Conservation (phyloP, 2,888 invertebrate genomes). For the Ferdinandea cuprea region DNA sequence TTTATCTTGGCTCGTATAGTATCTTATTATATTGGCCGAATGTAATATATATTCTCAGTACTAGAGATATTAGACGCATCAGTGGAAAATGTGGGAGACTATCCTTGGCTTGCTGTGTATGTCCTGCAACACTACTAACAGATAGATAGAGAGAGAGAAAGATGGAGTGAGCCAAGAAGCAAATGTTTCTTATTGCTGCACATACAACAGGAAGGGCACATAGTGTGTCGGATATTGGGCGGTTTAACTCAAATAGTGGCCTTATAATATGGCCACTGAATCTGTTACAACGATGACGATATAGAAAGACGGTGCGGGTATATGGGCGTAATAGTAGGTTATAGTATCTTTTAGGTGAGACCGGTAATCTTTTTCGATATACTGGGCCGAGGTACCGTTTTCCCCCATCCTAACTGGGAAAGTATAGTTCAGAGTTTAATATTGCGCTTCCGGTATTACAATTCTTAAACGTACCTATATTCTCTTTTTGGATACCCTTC, state of each 20-base stretch:
- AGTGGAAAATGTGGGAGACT: conserved; percentile 41
- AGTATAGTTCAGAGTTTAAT: conserved; percentile 56
- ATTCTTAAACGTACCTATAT: conserved; percentile 47
- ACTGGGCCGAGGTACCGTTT: conserved; percentile 29
- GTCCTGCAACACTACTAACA: conserved; percentile 58
- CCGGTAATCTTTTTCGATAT: conserved; percentile 68
- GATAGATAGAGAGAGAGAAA: too few relatives aligned
- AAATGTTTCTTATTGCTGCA: conserved; percentile 69
- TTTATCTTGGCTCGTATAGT: conserved; percentile 69
- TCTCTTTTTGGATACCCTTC: neutral
- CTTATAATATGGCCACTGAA: conserved; percentile 43
- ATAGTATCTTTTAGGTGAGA: conserved; percentile 66
- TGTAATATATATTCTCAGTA: conserved; percentile 72
- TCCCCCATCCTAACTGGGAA: too few relatives aligned
- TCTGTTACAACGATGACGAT: conserved; percentile 27
- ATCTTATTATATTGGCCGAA: conserved; percentile 72
- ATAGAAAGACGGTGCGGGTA: conserved; percentile 8
- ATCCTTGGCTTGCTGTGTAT: neutral
- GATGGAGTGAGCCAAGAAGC: conserved; percentile 39
- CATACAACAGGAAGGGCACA: conserved; percentile 50
- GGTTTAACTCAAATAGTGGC: conserved; percentile 51
- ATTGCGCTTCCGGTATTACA: conserved; percentile 64
- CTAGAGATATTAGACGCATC: conserved; percentile 62
- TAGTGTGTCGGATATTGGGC: conserved; percentile 68
- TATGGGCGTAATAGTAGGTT: conserved; percentile 53